Base-by-base conservation (phyloP, 92 coral and sea anemone genomes). In the Zoanthus sociatus region DNA sequence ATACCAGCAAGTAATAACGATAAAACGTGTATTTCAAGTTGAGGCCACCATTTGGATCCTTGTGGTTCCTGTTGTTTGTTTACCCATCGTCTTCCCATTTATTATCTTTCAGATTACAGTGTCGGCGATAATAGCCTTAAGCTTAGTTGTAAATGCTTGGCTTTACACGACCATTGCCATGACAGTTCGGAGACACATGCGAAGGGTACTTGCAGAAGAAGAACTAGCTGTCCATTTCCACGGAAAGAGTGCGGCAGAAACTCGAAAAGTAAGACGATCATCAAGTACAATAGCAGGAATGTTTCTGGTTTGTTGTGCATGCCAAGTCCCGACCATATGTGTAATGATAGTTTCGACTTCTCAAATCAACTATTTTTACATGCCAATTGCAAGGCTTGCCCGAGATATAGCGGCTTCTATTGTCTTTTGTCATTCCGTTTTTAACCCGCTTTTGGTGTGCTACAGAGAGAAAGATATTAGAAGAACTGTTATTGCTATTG, bases 1-100 rank as follows among this genome's bases (percentile, higher is more conserved):
- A 7, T 90, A 90, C 47, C 67, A 17, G 26, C 53, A 73, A 11
- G 20, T 90, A 15, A 75, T 90, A 26, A 90, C 93, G 14, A 79
- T 77, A 8, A 47, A 18, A 37, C 86, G 88, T 48, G 84, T 90
- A 12, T 45, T 50, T 17, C 11, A 56, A 33, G 74, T 83, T 64
- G 88, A 70, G 54, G 83, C 82, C 44, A 13, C 77, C 7, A 53
- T 79, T 16, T 87, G 88, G 88, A 0, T 69, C 7, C 8, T 87
- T 16, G 12, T 64, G 17, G 69, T 82, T 18, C 46, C 68, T 10
- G 7, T 89, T 3, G 85, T 81, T 45, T 18, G 56, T n/a, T 6
- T 81, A 21, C 85, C 85, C 5, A 32, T 73, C 13, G 8, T 66
- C 9, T 51, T 81, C 5, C 30, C 74, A 6, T 81, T 63, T 1